Percentiles rank a stretch among this genome's conserved stretches.
Evolutionary conservation across 2,113 vertebrate species (phyloP).

Genomic region (Pangasianodon hypophthalmus): DNA sequence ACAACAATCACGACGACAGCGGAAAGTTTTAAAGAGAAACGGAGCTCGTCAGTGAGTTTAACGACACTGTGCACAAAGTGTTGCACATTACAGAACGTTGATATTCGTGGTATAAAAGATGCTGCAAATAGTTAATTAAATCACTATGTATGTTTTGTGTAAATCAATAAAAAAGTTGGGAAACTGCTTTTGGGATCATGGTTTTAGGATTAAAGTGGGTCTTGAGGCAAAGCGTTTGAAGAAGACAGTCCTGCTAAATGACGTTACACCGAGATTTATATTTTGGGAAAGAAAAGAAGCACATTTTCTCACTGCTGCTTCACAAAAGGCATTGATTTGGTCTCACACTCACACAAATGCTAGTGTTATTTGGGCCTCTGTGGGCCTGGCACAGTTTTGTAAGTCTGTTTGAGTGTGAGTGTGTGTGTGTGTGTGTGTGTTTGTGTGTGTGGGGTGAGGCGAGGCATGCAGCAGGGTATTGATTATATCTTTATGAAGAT

Average conservation of each 20-base stretch:
- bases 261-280: not conserved
- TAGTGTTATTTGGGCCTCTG: conserved; percentile 39
- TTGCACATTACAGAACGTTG: too few relatives aligned
- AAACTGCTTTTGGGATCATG: not conserved
- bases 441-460: conserved; percentile 33
- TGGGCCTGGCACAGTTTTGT: conserved; percentile 46
- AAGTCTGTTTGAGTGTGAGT: conserved; percentile 43
- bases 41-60: too few relatives aligned
- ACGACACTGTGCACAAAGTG: too few relatives aligned
- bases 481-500: conserved; percentile 73
- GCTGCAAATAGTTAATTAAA: not conserved
- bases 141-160: not conserved
- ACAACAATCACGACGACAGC: not conserved
- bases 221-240: not conserved
- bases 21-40: not conserved
- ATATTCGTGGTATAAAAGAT: too few relatives aligned
- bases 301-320: conserved; percentile 14
- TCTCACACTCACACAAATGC: conserved; percentile 26
- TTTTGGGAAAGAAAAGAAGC: conserved; percentile 13
- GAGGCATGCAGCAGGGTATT: conserved; percentile 55
- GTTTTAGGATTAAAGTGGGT: not conserved
- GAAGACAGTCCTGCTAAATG: not conserved
- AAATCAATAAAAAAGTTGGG: not conserved
- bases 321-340: conserved; percentile 41
- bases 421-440: conserved; percentile 45